These are phyloP conservation scores for Botia kubotai DNA, from an alignment of 2,797 vertebrate species.

Conservation along the genomic window DNA sequence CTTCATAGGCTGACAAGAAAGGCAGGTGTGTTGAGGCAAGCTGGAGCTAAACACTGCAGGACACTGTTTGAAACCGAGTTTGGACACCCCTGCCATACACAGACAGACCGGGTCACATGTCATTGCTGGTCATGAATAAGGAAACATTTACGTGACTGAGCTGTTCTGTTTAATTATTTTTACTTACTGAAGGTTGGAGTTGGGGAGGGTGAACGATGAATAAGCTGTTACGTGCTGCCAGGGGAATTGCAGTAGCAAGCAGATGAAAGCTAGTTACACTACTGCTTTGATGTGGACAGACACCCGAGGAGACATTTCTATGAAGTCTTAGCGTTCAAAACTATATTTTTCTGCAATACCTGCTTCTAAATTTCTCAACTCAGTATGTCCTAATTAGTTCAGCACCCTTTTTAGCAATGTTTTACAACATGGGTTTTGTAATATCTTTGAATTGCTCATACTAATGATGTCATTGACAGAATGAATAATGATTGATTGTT, in stretches of 20 bases:
- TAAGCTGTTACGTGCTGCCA: constrained; percentile 53
- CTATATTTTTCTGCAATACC: constrained; percentile 4
- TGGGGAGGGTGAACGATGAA: constrained; percentile 47
- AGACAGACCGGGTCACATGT: constrained; percentile 11
- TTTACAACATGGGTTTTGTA: neutral
- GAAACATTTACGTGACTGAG: constrained; percentile 43
- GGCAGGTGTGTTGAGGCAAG: too few species aligned
- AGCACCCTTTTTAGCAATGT: constrained; percentile 1
- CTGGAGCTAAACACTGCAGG: too few species aligned
- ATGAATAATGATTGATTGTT: neutral
- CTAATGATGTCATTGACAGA: neutral
- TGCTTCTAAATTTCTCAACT: constrained; percentile 54
- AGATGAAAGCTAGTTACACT: constrained; percentile 68
- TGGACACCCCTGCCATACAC: too few species aligned
- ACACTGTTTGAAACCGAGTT: too few species aligned
- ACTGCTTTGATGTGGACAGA: constrained; percentile 68
- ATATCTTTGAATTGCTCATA: neutral
- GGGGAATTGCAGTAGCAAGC: constrained; percentile 59
- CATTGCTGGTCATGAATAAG: constrained; percentile 26
- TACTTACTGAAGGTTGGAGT: constrained; percentile 24
- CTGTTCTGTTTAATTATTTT: constrained; percentile 64
- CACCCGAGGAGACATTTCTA: constrained; percentile 75
- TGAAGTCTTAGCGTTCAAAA: constrained; percentile 29
- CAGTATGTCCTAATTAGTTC: neutral
- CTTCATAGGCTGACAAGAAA: too few species aligned